phyloP scores from a whole-genome alignment of 2,888 invertebrate genomes.

The Amblyjoppa proteus region DNA sequence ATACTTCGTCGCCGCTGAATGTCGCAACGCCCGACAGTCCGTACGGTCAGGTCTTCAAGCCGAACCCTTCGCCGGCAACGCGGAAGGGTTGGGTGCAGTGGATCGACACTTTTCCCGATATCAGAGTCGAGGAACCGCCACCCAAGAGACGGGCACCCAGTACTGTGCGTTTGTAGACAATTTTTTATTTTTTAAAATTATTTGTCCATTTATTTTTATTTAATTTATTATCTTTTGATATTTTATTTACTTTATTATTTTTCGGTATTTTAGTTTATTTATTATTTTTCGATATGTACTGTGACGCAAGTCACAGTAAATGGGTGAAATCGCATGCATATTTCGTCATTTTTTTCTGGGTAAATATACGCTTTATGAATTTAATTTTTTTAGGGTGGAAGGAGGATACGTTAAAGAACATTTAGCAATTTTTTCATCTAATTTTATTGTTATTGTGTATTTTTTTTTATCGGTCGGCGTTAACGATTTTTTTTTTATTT shows the following conservation, averaged over 20 bases:
- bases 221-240: not conserved
- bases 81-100: slow-evolving; percentile 86
- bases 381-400: no score
- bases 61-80: slow-evolving; percentile 86
- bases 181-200: not conserved
- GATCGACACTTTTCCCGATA: slow-evolving; percentile 86
- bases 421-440: no score
- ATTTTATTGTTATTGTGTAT: no score
- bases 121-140: slow-evolving; percentile 79
- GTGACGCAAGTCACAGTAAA: no score
- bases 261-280: not conserved
- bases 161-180: slow-evolving; percentile 80
- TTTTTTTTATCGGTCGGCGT: no score
- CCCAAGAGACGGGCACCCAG: slow-evolving; percentile 79
- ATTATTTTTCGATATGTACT: no score
- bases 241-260: not conserved
- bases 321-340: no score
- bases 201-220: not conserved
- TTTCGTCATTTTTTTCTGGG: no score
- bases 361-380: no score
- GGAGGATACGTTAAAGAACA: no score
- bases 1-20: slow-evolving; percentile 84
- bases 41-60: slow-evolving; percentile 85
- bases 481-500: no score
- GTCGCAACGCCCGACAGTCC: slow-evolving; percentile 87